Percentiles rank a stretch among this genome's conserved stretches.
phyloP scores from a whole-genome alignment of 2,797 vertebrate genomes.

The Argya squamiceps region DNA sequence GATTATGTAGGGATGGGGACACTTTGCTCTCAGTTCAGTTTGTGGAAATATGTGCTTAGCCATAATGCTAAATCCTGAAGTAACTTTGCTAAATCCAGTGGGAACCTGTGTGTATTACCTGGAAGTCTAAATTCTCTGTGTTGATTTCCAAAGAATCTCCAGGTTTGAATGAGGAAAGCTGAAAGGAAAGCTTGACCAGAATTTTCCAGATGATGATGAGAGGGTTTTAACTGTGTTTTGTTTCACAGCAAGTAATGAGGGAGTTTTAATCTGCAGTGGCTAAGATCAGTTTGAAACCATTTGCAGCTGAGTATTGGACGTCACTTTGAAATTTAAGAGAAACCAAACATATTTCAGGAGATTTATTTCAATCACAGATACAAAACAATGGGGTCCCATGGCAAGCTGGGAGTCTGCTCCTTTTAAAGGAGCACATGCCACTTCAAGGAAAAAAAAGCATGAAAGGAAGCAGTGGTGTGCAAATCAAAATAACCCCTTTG shows the following conservation, averaged over 20 bases:
- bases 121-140: not conserved
- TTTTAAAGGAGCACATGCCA: slow-evolving; percentile 1
- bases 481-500: slow-evolving; percentile 32
- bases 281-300: not conserved
- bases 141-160: not conserved
- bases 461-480: slow-evolving; percentile 20
- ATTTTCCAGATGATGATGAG: not conserved
- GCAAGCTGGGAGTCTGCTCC: not conserved
- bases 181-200: not conserved
- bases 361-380: not conserved
- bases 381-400: not conserved
- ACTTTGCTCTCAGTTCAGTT: not conserved
- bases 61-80: not conserved
- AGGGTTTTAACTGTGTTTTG: not conserved
- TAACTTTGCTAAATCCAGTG: not conserved
- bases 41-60: not conserved
- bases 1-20: not conserved
- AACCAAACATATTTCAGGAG: slow-evolving; percentile 8
- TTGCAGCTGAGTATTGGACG: not conserved
- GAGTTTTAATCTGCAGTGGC: not conserved
- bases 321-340: slow-evolving; percentile 19
- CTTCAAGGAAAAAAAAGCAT: slow-evolving; percentile 7
- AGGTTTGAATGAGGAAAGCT: not conserved
- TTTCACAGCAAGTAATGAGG: not conserved
- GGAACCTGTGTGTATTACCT: not conserved